phyloP scores from a whole-genome alignment of 1,140 invertebrate species.

The Mya arenaria region DNA sequence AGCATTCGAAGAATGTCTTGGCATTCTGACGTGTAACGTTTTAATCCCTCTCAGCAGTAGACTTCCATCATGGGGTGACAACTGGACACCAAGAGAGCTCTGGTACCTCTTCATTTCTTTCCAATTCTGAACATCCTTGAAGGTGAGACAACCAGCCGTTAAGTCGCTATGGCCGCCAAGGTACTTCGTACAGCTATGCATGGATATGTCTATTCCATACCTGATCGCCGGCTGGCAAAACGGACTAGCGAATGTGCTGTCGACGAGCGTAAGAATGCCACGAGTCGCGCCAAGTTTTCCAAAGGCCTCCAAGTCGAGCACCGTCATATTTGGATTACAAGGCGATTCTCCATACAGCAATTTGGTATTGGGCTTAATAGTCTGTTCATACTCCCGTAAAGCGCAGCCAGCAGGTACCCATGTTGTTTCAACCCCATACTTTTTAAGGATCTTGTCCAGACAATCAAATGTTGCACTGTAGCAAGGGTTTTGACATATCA shows the following conservation, averaged over 20 bases:
- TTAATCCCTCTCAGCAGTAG: slow-evolving; percentile 77
- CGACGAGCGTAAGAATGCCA: slow-evolving; percentile 91
- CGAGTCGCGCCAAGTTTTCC: slow-evolving; percentile 85
- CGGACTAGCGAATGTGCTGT: slow-evolving; percentile 97
- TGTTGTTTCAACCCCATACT: slow-evolving; percentile 87
- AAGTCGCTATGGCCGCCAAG: slow-evolving; percentile 93
- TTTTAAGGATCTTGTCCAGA: slow-evolving; percentile 77
- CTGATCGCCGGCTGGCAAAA: slow-evolving; percentile 87
- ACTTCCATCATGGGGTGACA: slow-evolving; percentile 77
- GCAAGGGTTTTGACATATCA: slow-evolving; percentile 84
- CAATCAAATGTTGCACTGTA: slow-evolving; percentile 64
- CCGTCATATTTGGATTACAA: slow-evolving; percentile 95
- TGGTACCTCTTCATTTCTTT: slow-evolving; percentile 85
- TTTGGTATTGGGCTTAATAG: slow-evolving; percentile 92
- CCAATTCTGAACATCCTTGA: slow-evolving; percentile 87
- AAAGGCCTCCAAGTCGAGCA: slow-evolving; percentile 92
- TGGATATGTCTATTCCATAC: slow-evolving; percentile 91
- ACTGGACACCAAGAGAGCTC: slow-evolving; percentile 91
- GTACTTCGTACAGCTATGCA: slow-evolving; percentile 85
- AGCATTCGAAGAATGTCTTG: slow-evolving; percentile 87
- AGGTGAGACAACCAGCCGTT: slow-evolving; percentile 93
- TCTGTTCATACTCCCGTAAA: slow-evolving; percentile 85
- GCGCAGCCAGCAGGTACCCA: slow-evolving; percentile 89
- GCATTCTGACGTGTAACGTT: slow-evolving; percentile 78
- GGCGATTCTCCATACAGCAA: slow-evolving; percentile 97